These are phyloP conservation scores for Heliconius himera DNA, from an alignment of 1,140 invertebrate species.

Conservation along the genomic window DNA sequence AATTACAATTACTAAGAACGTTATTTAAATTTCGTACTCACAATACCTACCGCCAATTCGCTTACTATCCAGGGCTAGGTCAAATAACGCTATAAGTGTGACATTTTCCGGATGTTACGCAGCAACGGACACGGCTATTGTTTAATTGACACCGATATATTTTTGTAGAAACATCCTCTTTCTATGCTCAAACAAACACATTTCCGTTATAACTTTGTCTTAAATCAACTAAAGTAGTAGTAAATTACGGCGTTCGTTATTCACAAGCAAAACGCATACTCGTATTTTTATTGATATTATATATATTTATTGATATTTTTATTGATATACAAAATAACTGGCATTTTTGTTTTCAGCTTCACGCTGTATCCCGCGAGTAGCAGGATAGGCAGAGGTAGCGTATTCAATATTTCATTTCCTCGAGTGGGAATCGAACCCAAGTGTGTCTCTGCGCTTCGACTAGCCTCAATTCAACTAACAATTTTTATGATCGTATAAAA, in stretches of 20 bases:
- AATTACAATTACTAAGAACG: not conserved
- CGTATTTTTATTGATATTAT: not conserved
- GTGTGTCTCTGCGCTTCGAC: no score
- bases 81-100: slow-evolving; percentile 22
- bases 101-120: slow-evolving; percentile 37
- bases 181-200: slow-evolving; percentile 40
- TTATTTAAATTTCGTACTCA: not conserved
- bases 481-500: no score
- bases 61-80: slow-evolving; percentile 20
- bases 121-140: slow-evolving; percentile 33
- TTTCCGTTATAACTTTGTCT: slow-evolving; percentile 14
- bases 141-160: slow-evolving; percentile 37
- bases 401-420: no score
- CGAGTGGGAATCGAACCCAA: no score
- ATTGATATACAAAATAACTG: not conserved
- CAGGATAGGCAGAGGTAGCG: no score
- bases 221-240: not conserved
- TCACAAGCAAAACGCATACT: not conserved
- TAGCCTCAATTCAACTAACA: no score
- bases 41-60: not conserved
- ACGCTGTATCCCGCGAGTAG: no score
- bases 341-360: no score
- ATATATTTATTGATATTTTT: not conserved
- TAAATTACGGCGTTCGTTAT: not conserved
- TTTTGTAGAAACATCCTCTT: slow-evolving; percentile 40